phyloP scores from a whole-genome alignment of 64 coral and sea anemone genomes.

The Porites australiensis region DNA sequence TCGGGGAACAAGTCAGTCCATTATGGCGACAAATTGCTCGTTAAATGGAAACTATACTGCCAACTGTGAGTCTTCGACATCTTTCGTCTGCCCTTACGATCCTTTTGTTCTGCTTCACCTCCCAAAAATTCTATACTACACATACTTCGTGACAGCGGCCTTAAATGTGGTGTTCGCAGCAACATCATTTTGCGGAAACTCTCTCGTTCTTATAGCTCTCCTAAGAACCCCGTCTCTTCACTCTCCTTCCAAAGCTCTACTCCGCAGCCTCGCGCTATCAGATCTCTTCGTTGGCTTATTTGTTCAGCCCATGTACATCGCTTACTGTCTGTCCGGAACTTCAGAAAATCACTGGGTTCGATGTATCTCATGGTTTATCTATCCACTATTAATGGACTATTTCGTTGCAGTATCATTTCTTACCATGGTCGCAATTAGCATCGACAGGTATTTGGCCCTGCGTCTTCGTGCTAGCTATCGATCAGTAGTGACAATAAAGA shows the following conservation, averaged over 20 bases:
- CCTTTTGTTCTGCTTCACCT: slow-evolving; percentile 21
- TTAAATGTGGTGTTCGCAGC: slow-evolving; percentile 16
- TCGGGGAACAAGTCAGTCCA: background rate
- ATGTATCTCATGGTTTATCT: slow-evolving; percentile 16
- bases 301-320: slow-evolving; percentile 38
- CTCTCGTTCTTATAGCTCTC: slow-evolving; percentile 20
- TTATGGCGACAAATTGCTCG: slow-evolving; percentile 1
- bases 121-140: slow-evolving; percentile 27
- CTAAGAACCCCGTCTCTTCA: slow-evolving; percentile 28
- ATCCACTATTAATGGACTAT: slow-evolving; percentile 34
- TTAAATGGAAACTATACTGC: background rate
- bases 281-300: slow-evolving; percentile 40
- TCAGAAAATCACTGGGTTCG: background rate
- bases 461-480: slow-evolving; percentile 38
- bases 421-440: slow-evolving; percentile 45
- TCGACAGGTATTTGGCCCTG: slow-evolving; percentile 41
- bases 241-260: slow-evolving; percentile 35
- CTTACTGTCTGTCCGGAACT: slow-evolving; percentile 15
- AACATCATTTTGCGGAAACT: slow-evolving; percentile 16
- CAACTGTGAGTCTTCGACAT: background rate
- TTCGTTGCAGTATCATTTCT: slow-evolving; percentile 27
- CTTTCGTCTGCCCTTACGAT: slow-evolving; percentile 7
- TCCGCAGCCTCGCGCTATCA: slow-evolving; percentile 19
- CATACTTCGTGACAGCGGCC: slow-evolving; percentile 5
- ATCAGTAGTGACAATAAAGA: slow-evolving; percentile 15